A percentile compares a stretch with the other conserved stretches of the same genome.
Evolutionary conservation across 2,888 invertebrate species (phyloP).

Genomic region (Amphipyra berbera): DNA sequence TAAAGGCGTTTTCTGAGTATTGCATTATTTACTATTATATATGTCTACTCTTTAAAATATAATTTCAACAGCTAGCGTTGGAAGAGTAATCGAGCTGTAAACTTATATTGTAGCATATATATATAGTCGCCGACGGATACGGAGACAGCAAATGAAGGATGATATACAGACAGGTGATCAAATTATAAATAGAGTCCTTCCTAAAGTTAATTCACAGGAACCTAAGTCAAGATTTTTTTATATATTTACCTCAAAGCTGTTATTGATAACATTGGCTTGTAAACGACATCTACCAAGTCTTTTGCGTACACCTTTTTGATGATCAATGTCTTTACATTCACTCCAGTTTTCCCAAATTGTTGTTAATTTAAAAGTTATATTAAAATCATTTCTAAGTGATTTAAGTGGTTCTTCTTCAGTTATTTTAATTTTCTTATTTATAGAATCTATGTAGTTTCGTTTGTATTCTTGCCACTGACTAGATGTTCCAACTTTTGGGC

Average conservation of each 20-base stretch:
- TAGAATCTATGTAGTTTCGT: slow-evolving; percentile 77
- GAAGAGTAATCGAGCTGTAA: no score
- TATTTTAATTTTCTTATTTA: slow-evolving; percentile 80
- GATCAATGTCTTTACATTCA: slow-evolving; percentile 84
- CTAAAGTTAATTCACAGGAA: no score
- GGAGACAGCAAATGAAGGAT: no score
- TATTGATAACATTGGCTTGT: slow-evolving; percentile 59
- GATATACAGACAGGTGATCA: no score
- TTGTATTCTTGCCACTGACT: slow-evolving; percentile 85
- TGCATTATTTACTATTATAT: no score
- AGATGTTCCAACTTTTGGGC: slow-evolving; percentile 36
- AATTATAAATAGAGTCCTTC: no score
- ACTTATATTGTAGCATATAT: no score
- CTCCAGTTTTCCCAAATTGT: slow-evolving; percentile 89
- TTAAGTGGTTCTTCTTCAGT: slow-evolving; percentile 79
- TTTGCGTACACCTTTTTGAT: slow-evolving; percentile 76
- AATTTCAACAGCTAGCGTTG: no score
- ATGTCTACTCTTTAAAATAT: no score
- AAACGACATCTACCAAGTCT: slow-evolving; percentile 86
- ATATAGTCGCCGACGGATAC: no score
- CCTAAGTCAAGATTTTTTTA: no score
- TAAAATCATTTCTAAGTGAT: slow-evolving; percentile 75
- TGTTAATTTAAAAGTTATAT: slow-evolving; percentile 80
- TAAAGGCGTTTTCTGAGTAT: no score
- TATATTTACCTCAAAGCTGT: slow-evolving; percentile 22